Conservation (phyloP, 2,888 invertebrate genomes). For the Creontiades dilutus region DNA sequence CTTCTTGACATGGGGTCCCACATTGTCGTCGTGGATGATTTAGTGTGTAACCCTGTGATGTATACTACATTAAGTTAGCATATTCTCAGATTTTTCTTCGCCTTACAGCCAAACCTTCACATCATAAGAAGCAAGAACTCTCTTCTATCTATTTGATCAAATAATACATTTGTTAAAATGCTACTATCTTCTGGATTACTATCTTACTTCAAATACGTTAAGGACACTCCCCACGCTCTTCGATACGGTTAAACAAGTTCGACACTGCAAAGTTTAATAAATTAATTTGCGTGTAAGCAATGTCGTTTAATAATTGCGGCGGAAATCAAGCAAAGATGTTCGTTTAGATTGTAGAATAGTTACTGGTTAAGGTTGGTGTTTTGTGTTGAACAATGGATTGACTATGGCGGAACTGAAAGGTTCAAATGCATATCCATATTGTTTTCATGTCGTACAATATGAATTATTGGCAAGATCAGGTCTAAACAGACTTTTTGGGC, state of each 20-base stretch:
- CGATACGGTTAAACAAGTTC: constrained; percentile 63
- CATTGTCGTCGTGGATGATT: no score
- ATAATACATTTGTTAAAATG: no score
- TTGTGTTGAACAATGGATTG: constrained; percentile 8
- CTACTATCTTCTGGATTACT: background rate
- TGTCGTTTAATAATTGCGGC: background rate
- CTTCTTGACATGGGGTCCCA: no score
- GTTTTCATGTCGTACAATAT: background rate
- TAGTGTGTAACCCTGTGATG: no score
- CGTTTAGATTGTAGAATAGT: background rate
- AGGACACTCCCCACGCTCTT: constrained; percentile 65
- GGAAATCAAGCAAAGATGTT: background rate
- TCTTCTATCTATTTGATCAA: no score
- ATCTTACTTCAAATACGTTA: constrained; percentile 62
- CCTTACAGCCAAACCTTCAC: no score
- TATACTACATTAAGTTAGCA: no score
- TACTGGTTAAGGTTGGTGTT: background rate
- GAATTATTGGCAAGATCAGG: background rate
- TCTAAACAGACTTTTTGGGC: no score
- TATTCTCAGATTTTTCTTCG: no score
- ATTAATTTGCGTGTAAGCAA: background rate
- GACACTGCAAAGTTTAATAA: constrained; percentile 46
- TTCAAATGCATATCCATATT: background rate
- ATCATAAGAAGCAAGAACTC: no score
- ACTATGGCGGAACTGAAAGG: background rate